Evolutionary conservation across 2,113 vertebrate genomes (phyloP).

Genomic region (Nycticebus coucang): DNA sequence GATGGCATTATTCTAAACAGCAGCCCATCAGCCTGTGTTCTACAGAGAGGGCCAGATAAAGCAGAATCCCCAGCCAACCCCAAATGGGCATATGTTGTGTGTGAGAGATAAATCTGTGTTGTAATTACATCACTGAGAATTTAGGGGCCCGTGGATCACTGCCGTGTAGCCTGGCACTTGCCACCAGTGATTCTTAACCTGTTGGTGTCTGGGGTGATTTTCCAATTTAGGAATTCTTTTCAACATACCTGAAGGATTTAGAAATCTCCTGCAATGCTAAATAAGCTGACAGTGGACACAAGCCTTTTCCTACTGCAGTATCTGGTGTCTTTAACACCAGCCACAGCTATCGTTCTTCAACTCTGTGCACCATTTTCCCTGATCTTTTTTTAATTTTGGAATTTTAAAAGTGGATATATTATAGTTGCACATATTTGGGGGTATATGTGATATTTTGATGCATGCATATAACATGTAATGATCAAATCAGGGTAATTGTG

Average conservation of each 20-base stretch:
- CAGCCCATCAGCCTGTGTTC: background rate
- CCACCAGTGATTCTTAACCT: background rate
- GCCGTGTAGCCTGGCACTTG: background rate
- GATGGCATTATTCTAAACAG: background rate
- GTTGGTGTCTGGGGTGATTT: background rate
- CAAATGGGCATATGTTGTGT: background rate
- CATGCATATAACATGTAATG: background rate
- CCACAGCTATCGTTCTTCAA: background rate
- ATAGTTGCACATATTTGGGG: background rate
- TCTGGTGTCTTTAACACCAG: background rate
- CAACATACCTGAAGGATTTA: background rate
- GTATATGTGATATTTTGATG: background rate
- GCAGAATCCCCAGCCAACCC: background rate
- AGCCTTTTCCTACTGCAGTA: background rate
- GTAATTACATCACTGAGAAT: background rate
- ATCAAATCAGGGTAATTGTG: background rate
- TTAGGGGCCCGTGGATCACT: background rate
- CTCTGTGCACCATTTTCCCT: background rate
- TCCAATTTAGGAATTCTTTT: constrained; percentile 11
- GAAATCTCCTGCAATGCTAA: constrained; percentile 5
- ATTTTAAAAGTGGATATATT: background rate
- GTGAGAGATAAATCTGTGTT: background rate
- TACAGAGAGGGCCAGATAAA: background rate
- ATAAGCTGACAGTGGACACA: background rate
- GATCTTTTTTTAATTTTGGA: background rate